Base-by-base conservation (phyloP, 2,797 vertebrate genomes). In the Pseudocheirus occidentalis region DNA sequence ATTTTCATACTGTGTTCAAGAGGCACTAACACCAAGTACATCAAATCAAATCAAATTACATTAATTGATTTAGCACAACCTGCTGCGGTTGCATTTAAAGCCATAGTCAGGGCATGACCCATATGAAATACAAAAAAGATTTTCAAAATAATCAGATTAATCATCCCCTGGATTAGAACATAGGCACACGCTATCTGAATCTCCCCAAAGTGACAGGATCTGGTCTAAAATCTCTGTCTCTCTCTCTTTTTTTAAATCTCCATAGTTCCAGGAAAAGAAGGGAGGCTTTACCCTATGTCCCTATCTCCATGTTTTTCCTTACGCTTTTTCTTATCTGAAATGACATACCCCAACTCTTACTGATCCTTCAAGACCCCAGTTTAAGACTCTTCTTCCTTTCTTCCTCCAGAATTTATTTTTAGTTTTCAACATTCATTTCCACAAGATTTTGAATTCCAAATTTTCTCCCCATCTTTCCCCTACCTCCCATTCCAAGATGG, bases 51-150 rank as follows among this genome's bases (percentile, higher is more conserved):
- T 97, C 97, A 98, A 97, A 98, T 98, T 98, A 98, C 97, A 97
- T 97, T 98, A 98, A 98, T 97, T 97, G 98, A 97, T 97, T 98
- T 98, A 98, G 98, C 97, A 97, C 97, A 97, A 98, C 97, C 96
- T 97, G 97, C 98, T 94, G 96, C 92, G 58, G 93, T 94, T 93
- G 95, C 97, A 97, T 97, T 97, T 96, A 97, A 96, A 97, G 91
- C 97, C 97, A 96, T 90, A 97, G 95, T 92, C 92, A 92, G 96
- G 97, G 95, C 97, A 95, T 91, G 97, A 97, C 98, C 97, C 98
- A 97, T 12, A 0, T 97, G 97, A 97, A 98, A 98, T 96, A 97
- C 89, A 96, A 97, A 96, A 96, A 95, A 97, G 96, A 95, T 92
- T 96, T 97, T 96, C 95, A 97, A 96, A 98, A 98, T 97, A 98